phyloP scores from a whole-genome alignment of 2,888 invertebrate genomes.

The Rapana venosa region DNA sequence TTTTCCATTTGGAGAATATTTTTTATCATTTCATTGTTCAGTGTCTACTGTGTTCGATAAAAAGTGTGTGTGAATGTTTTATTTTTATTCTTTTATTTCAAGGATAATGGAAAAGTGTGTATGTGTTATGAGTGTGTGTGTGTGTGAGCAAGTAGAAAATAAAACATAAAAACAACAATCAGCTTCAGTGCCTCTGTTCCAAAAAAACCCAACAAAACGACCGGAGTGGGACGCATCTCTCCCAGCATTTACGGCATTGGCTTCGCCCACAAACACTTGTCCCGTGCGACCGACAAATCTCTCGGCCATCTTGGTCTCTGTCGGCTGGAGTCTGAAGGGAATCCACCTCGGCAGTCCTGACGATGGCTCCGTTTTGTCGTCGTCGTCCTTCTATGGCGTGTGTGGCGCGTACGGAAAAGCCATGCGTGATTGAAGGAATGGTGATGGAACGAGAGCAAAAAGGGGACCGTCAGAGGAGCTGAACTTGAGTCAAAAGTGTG shows the following conservation, averaged over 20 bases:
- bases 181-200: slow-evolving; percentile 10
- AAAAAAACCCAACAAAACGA: too few relatives aligned
- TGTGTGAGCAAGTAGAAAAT: background rate
- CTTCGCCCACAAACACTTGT: background rate
- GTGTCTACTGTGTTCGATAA: too few relatives aligned
- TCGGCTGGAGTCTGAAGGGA: slow-evolving; percentile 31
- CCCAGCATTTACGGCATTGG: background rate
- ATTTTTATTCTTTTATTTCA: too few relatives aligned
- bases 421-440: background rate
- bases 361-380: slow-evolving; percentile 6
- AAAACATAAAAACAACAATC: background rate
- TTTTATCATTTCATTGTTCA: too few relatives aligned
- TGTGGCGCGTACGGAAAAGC: background rate
- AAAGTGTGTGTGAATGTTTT: too few relatives aligned
- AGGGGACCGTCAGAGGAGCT: background rate
- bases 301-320: background rate
- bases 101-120: too few relatives aligned
- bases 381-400: background rate
- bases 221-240: background rate
- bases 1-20: background rate
- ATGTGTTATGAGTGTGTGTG: too few relatives aligned
- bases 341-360: background rate
- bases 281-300: background rate
- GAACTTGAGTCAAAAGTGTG: background rate
- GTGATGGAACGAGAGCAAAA: background rate